Evolutionary conservation across 2,113 vertebrate species (phyloP).

Genomic region (Trematocara marginatum): DNA sequence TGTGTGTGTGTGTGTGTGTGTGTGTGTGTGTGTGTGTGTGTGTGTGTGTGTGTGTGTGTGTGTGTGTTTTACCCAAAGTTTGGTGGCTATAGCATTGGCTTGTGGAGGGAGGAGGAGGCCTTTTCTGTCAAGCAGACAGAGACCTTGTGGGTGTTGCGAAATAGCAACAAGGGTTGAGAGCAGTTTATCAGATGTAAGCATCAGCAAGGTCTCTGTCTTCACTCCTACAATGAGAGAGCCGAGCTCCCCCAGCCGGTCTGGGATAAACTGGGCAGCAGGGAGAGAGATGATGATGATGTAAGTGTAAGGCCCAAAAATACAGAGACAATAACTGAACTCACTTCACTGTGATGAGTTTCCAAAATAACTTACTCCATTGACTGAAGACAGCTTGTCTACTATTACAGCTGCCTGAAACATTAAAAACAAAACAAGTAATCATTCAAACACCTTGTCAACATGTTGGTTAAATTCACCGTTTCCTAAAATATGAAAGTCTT

Average conservation of each 20-base stretch:
- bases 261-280: conserved; percentile 34
- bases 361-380: conserved; percentile 60
- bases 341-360: neutral
- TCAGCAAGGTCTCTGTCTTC: conserved; percentile 60
- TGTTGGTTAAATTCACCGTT: neutral
- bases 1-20: neutral
- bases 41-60: neutral
- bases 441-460: neutral
- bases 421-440: neutral
- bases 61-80: conserved; percentile 71
- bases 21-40: neutral
- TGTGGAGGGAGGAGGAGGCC: conserved; percentile 60
- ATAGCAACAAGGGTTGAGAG: conserved; percentile 57
- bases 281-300: neutral
- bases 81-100: conserved; percentile 62
- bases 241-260: conserved; percentile 54
- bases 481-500: neutral
- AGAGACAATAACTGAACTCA: neutral
- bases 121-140: conserved; percentile 39
- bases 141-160: conserved; percentile 19
- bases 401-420: conserved; percentile 68
- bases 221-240: conserved; percentile 68
- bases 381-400: conserved; percentile 66
- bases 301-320: neutral
- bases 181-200: conserved; percentile 58